phyloP scores from a whole-genome alignment of 2,888 invertebrate genomes.

The Hymenopus coronatus region DNA sequence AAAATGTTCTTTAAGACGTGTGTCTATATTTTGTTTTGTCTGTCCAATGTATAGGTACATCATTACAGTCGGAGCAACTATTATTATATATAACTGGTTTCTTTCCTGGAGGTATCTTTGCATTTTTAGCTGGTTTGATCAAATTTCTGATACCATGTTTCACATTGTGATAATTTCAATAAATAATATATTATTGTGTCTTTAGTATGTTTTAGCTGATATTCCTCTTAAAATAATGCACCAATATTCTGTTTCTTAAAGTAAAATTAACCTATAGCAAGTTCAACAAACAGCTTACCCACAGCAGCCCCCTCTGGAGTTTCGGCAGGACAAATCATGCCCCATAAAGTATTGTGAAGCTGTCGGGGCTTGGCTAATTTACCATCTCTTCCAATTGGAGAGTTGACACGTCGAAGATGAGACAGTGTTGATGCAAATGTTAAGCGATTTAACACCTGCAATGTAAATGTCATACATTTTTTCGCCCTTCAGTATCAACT shows the following conservation, averaged over 20 bases:
- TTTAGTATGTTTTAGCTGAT: too few species aligned
- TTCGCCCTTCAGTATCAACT: too few species aligned
- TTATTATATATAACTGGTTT: too few species aligned
- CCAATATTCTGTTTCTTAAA: background rate
- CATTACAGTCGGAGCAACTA: too few species aligned
- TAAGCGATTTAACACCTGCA: constrained; percentile 92
- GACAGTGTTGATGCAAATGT: constrained; percentile 99
- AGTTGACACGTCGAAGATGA: constrained; percentile 96
- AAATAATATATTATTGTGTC: too few species aligned
- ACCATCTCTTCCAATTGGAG: constrained; percentile 98
- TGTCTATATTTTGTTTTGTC: too few species aligned
- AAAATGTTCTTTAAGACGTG: too few species aligned
- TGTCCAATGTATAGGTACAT: too few species aligned
- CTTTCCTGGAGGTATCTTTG: too few species aligned
- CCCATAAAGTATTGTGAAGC: constrained; percentile 98
- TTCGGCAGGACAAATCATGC: constrained; percentile 99
- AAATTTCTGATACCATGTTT: too few species aligned
- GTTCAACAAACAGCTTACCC: background rate
- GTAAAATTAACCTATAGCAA: background rate
- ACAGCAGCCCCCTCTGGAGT: constrained; percentile 98
- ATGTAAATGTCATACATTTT: background rate
- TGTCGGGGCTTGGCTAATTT: constrained; percentile 98
- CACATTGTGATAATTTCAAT: too few species aligned
- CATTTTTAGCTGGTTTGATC: too few species aligned
- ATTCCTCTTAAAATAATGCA: background rate